Evolutionary conservation across 2,113 vertebrate genomes (phyloP).

Genomic region (Penelope pileata): DNA sequence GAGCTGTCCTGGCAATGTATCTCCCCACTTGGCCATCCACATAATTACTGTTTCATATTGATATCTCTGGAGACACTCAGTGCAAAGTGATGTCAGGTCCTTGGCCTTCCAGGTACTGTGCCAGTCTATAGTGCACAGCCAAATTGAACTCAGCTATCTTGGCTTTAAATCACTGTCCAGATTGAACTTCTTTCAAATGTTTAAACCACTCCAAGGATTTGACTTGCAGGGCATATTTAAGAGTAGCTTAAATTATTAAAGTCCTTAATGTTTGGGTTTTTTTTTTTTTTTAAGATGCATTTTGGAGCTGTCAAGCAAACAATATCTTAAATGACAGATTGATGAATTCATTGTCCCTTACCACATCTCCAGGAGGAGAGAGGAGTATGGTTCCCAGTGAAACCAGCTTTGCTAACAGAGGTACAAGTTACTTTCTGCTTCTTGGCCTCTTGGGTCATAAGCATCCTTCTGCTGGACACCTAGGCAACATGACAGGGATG

Average conservation of each 20-base stretch:
- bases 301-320: constrained; percentile 69
- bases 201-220: constrained; percentile 75
- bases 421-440: background rate
- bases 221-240: constrained; percentile 71
- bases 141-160: constrained; percentile 42
- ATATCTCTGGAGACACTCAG: background rate
- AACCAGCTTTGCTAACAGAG: background rate
- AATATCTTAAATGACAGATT: constrained; percentile 65
- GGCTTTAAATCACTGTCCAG: constrained; percentile 56
- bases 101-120: background rate
- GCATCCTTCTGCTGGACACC: background rate
- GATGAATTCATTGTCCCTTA: constrained; percentile 61
- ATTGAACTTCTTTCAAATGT: constrained; percentile 71
- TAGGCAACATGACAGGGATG: background rate
- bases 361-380: background rate
- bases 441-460: background rate
- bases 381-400: background rate
- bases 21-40: background rate
- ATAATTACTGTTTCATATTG: background rate
- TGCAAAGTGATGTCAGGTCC: constrained; percentile 49
- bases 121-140: constrained; percentile 29
- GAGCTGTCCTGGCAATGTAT: background rate
- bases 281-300: constrained; percentile 54
- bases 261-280: constrained; percentile 61
- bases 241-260: constrained; percentile 74